Percentiles rank a stretch among this genome's conserved stretches.
phyloP scores from a whole-genome alignment of 2,797 vertebrate genomes.

The Pseudocheirus occidentalis region DNA sequence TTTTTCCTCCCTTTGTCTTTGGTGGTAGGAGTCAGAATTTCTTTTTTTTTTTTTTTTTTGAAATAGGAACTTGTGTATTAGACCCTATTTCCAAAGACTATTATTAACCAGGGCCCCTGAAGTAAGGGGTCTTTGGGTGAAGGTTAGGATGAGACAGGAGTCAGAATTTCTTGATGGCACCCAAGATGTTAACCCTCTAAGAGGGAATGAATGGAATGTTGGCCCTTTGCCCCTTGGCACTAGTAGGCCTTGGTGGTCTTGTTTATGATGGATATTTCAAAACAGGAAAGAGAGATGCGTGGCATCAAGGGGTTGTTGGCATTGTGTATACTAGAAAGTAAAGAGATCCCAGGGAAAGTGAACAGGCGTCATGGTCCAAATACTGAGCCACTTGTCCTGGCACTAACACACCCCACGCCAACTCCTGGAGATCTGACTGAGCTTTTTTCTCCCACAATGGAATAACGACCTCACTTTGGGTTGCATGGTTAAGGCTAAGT shows the following conservation, averaged over 20 bases:
- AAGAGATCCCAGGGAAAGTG: background rate
- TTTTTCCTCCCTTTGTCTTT: background rate
- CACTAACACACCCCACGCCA: rapidly evolving
- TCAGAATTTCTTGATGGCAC: conserved; percentile 38
- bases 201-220: background rate
- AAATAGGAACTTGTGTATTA: conserved; percentile 7
- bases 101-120: background rate
- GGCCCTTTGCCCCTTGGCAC: background rate
- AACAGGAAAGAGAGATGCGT: background rate
- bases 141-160: conserved; percentile 17
- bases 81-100: background rate
- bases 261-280: background rate
- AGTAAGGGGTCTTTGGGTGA: background rate
- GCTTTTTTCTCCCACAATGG: background rate
- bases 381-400: rapidly evolving
- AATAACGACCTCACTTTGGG: conserved; percentile 6
- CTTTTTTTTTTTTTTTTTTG: too few relatives aligned
- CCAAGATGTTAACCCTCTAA: background rate
- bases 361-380: background rate
- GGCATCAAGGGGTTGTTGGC: background rate
- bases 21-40: background rate
- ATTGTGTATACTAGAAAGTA: background rate
- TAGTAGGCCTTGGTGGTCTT: rapidly evolving
- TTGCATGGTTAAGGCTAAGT: background rate
- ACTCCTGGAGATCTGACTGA: too few relatives aligned